These are phyloP conservation scores for Pachycephala philippinensis DNA, from an alignment of 2,113 vertebrate genomes.

Conservation along the genomic window DNA sequence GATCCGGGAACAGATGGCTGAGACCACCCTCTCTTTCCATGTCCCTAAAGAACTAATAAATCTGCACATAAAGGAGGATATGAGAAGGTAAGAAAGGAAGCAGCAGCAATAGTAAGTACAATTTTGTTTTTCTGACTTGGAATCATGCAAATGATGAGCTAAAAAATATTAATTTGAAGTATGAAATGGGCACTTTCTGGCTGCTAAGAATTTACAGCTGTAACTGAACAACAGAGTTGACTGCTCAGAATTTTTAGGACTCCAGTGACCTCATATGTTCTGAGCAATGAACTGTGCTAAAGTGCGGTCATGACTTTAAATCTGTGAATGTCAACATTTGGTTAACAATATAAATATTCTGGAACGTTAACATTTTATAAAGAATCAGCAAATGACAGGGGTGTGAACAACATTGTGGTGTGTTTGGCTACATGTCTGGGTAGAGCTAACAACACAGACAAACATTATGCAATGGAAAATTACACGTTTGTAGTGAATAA, in stretches of 20 bases:
- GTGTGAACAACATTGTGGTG: background rate
- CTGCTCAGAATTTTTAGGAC: background rate
- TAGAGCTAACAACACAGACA: background rate
- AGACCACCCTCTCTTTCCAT: constrained; percentile 91
- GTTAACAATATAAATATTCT: background rate
- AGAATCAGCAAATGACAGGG: background rate
- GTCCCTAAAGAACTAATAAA: constrained; percentile 91
- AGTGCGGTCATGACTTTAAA: background rate
- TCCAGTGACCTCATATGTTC: background rate
- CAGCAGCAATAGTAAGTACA: background rate
- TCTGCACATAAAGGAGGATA: constrained; percentile 93
- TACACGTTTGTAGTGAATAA: background rate
- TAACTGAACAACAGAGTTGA: background rate
- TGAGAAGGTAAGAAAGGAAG: constrained; percentile 82
- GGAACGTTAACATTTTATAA: background rate
- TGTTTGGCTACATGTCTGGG: background rate
- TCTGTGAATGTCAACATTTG: background rate
- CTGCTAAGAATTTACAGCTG: background rate
- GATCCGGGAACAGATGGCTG: constrained; percentile 95
- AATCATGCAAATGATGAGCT: background rate
- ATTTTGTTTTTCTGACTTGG: background rate
- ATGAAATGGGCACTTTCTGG: background rate
- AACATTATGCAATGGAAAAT: background rate
- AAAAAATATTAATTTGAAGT: background rate
- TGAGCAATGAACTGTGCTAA: background rate